Evolutionary conservation across 2,113 vertebrate genomes (phyloP).

Genomic region (Alosa alosa): DNA sequence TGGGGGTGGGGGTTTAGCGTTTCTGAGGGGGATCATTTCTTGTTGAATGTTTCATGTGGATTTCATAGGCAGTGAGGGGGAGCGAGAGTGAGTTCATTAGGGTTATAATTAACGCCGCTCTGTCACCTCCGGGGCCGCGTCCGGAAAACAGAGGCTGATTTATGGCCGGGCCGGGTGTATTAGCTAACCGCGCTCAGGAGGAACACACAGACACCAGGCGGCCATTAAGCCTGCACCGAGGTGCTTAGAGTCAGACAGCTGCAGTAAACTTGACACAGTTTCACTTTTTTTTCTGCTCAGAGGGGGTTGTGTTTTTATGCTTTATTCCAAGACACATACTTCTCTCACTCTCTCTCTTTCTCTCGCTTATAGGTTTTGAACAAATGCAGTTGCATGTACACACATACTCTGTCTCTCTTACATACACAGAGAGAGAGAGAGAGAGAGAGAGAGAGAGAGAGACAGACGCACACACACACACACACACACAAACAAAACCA

Average conservation of each 20-base stretch:
- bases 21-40: slow-evolving; percentile 7
- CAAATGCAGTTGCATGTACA: background rate
- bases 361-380: background rate
- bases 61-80: background rate
- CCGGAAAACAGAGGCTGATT: slow-evolving; percentile 2
- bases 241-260: slow-evolving; percentile 6
- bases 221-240: background rate
- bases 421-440: background rate
- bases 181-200: slow-evolving; percentile 13
- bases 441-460: background rate
- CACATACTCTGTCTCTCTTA: background rate
- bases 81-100: slow-evolving; percentile 20
- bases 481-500: slow-evolving; percentile 1
- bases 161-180: background rate
- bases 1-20: slow-evolving; percentile 12
- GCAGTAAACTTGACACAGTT: slow-evolving; percentile 14
- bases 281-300: background rate
- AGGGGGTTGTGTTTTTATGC: background rate
- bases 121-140: slow-evolving; percentile 1
- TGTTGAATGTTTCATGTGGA: slow-evolving; percentile 24
- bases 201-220: slow-evolving; percentile 5
- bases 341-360: background rate
- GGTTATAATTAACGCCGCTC: slow-evolving; percentile 14
- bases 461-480: background rate
- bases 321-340: background rate